These are phyloP conservation scores for Artibeus jamaicensis DNA, from an alignment of 2,797 vertebrate species.

Conservation along the genomic window DNA sequence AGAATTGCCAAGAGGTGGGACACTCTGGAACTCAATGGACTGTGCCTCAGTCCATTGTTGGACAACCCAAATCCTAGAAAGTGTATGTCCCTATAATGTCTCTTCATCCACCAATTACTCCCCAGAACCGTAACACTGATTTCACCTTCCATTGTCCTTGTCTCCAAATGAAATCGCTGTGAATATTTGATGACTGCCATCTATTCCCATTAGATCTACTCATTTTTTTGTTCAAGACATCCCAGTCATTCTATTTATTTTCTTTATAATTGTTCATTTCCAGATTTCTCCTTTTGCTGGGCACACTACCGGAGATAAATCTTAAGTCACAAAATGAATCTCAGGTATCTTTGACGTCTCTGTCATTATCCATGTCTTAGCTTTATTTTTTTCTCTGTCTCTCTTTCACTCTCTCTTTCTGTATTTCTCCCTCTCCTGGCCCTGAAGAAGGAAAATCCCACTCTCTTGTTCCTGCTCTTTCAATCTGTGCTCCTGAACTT, in stretches of 20 bases:
- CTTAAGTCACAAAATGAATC: neutral
- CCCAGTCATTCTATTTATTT: neutral
- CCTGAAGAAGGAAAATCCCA: fast-evolving
- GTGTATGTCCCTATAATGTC: fast-evolving
- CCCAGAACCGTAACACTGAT: neutral
- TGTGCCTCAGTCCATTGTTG: fast-evolving
- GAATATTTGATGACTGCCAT: neutral
- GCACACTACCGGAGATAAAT: neutral
- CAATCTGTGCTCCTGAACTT: neutral
- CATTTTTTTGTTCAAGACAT: neutral
- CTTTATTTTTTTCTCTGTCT: neutral
- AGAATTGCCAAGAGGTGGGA: neutral
- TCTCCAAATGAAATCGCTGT: neutral
- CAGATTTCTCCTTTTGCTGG: neutral
- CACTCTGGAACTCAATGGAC: neutral
- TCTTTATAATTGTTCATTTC: neutral
- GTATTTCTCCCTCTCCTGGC: neutral
- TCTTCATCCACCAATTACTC: neutral
- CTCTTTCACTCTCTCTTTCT: neutral
- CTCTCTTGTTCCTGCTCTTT: neutral
- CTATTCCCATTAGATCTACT: neutral
- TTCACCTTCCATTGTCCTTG: neutral
- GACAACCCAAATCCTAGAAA: neutral
- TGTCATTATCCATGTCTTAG: neutral
- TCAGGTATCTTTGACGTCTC: neutral